Evolutionary conservation across 1,140 invertebrate species (phyloP).

Genomic region (Bombus affinis): DNA sequence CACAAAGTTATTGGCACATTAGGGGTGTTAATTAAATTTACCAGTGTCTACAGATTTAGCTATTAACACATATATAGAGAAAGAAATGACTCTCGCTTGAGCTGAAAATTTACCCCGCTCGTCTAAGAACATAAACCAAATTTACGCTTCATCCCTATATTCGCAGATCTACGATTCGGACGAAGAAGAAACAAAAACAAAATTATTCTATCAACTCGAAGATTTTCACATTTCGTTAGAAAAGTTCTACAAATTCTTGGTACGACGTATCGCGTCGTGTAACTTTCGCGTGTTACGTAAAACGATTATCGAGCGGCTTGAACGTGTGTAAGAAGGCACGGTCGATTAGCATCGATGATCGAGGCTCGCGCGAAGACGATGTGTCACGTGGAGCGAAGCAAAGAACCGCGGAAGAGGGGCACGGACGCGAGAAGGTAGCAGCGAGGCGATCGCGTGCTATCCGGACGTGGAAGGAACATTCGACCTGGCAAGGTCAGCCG

Average conservation of each 20-base stretch:
- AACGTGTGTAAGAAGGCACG: not conserved
- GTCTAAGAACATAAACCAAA: too few species aligned
- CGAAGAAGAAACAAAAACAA: not conserved
- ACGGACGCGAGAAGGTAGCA: conserved; percentile 2
- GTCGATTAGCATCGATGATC: conserved; percentile 48
- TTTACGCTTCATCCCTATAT: too few species aligned
- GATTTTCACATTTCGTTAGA: too few species aligned
- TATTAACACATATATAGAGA: too few species aligned
- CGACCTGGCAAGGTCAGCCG: conserved; percentile 71
- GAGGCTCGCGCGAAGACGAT: conserved; percentile 2
- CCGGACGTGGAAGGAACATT: conserved; percentile 59
- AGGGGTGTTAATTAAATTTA: too few species aligned
- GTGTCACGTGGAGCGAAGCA: not conserved
- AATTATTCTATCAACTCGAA: not conserved
- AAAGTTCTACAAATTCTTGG: not conserved
- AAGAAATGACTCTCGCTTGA: too few species aligned
- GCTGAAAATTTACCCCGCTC: too few species aligned
- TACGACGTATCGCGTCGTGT: not conserved
- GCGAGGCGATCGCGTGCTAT: conserved; percentile 29
- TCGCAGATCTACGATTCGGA: not conserved
- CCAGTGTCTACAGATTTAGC: too few species aligned
- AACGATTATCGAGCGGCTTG: conserved; percentile 26
- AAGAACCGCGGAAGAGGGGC: not conserved
- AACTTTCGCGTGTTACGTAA: conserved; percentile 34
- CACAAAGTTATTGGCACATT: too few species aligned